These are phyloP conservation scores for Drosophila koepferae DNA, from an alignment of 2,888 invertebrate genomes.

Conservation along the genomic window DNA sequence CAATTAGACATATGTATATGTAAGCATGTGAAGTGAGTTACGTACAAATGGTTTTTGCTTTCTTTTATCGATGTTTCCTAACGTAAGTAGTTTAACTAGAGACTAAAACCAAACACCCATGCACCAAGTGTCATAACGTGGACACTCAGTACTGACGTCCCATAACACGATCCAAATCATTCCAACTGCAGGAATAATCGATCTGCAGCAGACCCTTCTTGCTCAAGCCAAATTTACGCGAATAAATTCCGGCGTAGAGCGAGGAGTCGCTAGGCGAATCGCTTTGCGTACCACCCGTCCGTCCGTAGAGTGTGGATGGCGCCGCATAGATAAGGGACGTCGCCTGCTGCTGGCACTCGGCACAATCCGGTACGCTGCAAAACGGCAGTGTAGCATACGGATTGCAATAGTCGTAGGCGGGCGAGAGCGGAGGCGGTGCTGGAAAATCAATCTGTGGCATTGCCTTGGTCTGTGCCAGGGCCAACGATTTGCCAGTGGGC, in stretches of 20 bases:
- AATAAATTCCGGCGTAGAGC: slow-evolving; percentile 84
- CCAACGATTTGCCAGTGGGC: slow-evolving; percentile 74
- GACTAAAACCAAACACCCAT: slow-evolving; percentile 62
- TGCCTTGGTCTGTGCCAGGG: slow-evolving; percentile 32
- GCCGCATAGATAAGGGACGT: slow-evolving; percentile 75
- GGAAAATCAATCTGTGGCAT: slow-evolving; percentile 84
- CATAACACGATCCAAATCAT: slow-evolving; percentile 91
- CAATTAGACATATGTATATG: slow-evolving; percentile 3
- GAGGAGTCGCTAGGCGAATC: slow-evolving; percentile 75
- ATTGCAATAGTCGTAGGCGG: slow-evolving; percentile 83
- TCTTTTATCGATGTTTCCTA: slow-evolving; percentile 18
- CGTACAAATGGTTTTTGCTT: slow-evolving; percentile 40
- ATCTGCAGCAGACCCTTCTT: slow-evolving; percentile 92
- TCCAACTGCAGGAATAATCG: slow-evolving; percentile 93
- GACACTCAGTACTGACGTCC: slow-evolving; percentile 79
- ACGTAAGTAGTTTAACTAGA: slow-evolving; percentile 55
- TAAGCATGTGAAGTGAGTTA: slow-evolving; percentile 57
- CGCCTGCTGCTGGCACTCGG: slow-evolving; percentile 76
- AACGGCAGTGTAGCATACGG: slow-evolving; percentile 82
- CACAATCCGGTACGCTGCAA: slow-evolving; percentile 83
- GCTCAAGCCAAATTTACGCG: slow-evolving; percentile 88
- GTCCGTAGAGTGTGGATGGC: slow-evolving; percentile 73
- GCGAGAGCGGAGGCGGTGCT: slow-evolving; percentile 78
- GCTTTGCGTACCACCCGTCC: slow-evolving; percentile 28
- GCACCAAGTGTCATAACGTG: slow-evolving; percentile 12